These are phyloP conservation scores for Heliconius himera DNA, from an alignment of 1,140 invertebrate species.

Conservation along the genomic window DNA sequence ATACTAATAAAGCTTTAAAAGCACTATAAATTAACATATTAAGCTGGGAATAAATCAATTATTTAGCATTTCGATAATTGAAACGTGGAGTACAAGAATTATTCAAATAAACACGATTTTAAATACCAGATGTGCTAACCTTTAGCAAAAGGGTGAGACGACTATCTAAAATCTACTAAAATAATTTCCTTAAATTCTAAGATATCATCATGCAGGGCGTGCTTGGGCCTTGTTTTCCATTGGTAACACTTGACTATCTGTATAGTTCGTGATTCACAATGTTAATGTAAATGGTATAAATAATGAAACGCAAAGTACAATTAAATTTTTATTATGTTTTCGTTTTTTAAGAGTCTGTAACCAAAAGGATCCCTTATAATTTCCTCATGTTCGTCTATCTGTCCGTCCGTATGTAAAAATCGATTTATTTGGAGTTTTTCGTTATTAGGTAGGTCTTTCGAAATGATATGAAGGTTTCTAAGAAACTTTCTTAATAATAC, in stretches of 20 bases:
- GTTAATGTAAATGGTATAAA: background rate
- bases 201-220: background rate
- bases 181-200: constrained; percentile 42
- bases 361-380: too few relatives aligned
- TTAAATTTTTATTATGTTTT: background rate
- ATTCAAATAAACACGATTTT: constrained; percentile 33
- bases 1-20: constrained; percentile 13
- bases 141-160: constrained; percentile 40
- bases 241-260: background rate
- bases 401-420: too few relatives aligned
- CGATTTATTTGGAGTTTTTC: too few relatives aligned
- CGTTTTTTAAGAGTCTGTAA: too few relatives aligned
- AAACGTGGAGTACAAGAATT: constrained; percentile 19
- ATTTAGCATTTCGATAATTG: constrained; percentile 29
- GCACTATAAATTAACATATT: constrained; percentile 22
- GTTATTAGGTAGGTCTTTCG: too few relatives aligned
- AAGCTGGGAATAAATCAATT: constrained; percentile 18
- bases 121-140: constrained; percentile 35
- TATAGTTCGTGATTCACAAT: background rate
- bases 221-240: background rate
- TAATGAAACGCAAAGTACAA: background rate
- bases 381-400: too few relatives aligned
- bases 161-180: constrained; percentile 40
- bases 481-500: too few relatives aligned
- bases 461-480: too few relatives aligned